Evolutionary conservation across 2,888 invertebrate species (phyloP).

Genomic region (Hydraecia micacea): DNA sequence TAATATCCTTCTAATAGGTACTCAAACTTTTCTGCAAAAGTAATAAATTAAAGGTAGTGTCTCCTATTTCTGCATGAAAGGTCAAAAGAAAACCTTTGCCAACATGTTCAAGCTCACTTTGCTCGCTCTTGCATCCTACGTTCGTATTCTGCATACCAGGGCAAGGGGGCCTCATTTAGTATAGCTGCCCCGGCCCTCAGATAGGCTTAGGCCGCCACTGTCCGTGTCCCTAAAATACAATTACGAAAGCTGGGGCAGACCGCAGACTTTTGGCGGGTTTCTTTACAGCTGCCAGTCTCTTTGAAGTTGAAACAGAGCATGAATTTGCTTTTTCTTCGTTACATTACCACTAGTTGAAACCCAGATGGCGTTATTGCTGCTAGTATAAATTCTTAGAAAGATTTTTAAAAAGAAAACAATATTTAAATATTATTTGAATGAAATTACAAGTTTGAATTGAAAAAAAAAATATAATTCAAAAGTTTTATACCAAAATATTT

Average conservation of each 20-base stretch:
- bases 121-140: background rate
- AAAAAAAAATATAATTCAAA: background rate
- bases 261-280: background rate
- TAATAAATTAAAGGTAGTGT: no score
- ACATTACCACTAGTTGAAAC: background rate
- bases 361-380: slow-evolving; percentile 20
- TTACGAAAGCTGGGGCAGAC: background rate
- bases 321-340: background rate
- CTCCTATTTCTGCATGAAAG: background rate
- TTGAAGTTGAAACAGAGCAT: background rate
- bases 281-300: background rate
- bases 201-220: background rate
- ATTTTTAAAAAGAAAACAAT: background rate
- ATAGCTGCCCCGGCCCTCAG: background rate
- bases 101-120: background rate
- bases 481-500: slow-evolving; percentile 12
- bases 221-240: background rate
- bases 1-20: no score
- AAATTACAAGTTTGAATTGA: background rate
- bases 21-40: background rate
- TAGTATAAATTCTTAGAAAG: no score
- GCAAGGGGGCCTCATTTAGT: background rate
- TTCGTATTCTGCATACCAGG: background rate
- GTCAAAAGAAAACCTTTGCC: background rate
- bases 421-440: no score